Evolutionary conservation across 2,113 vertebrate genomes (phyloP), one percentile per base, ranked within the genome.

Genomic region (Onychorhynchus coronatus): DNA sequence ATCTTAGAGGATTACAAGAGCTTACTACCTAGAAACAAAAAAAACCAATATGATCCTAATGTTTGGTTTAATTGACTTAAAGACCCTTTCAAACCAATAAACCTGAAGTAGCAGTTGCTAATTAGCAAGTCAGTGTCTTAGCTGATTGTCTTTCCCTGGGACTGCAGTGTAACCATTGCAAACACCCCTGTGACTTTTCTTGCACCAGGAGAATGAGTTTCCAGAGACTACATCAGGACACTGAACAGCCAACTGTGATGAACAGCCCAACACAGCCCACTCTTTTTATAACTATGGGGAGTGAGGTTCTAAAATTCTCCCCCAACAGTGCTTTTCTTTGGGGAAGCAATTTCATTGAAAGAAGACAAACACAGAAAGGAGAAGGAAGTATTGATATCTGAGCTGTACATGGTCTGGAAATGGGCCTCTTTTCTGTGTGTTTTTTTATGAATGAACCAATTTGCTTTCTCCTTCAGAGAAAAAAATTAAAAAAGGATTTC

Each of bases 401-500:
- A 93, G 30, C 24, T 87, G 8, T 37, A 83, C 44, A 19, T 56
- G 22, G 3, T 75, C 31, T 78, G 39, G 23, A 50, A 95, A 30
- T 8, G 49, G 30, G 21, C 5, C 14, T 86, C 14, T 82, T 95
- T 88, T 50, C 8, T 79, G 15, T 85, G 35, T 77, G 23, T 65
- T 83, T 35, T 28, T 28, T 85, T 91, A 50, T 46, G 59, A 71
- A 95, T 30, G 50, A 94, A 81, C 37, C 41, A 81, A 93, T 75
- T 89, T 50, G 9, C 23, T 88, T 90, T 56, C 59, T 66, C 44
- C 28, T 93, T 75, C 23, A 6, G 41, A 58, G 8, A 82, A 84
- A 96, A 96, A 91, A 79, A 56, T 13, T 78, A 59, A 58, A 94
- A 86, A 44, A 90, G 5, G 8, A 41, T 92, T 89, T 94, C 35